Evolutionary conservation across 2,888 invertebrate genomes (phyloP), one percentile per base, ranked within the genome.

Genomic region (Caenorhabditis doughertyi): DNA sequence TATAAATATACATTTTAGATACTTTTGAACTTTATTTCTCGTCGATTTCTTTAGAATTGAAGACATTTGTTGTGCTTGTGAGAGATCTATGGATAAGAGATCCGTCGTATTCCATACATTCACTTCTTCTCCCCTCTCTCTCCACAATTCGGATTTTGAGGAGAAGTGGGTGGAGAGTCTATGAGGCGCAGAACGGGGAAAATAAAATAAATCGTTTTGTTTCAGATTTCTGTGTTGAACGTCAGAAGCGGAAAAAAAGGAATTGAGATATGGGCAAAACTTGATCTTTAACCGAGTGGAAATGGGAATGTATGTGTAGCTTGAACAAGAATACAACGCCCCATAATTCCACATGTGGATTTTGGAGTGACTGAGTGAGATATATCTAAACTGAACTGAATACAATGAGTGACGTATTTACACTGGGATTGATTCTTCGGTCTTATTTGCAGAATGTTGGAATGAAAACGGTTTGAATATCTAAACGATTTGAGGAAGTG

Each of bases 1-100:
- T 32, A 64, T 3, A 29, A 64, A 29, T 5, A 29, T 2, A n/a
- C 18, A 47, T 64, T 64, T 64, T 18, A 64, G 23, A 29, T 32
- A 64, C 21, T 44, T 47, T 2, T 64, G 64, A 64, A 47, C 64
- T 32, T 64, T 64, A 47, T 64, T 64, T 49, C 49, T 64, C 47
- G 64, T 64, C 42, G 64, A 47, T 49, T 64, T 64, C 64, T 32
- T 64, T 29, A 64, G 47, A 47, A 64, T 27, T 32, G 44, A 49
- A 47, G 64, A 16, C 64, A 64, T 64, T 64, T 47, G 27, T n/a
- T 47, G 44, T 47, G 42, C 13, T 42, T n/a, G n/a, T n/a, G 35
- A 7, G 44, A 64, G 64, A 64, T 64, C 47, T 64, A 49, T 47
- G 64, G 64, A 64, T 64, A 64, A 64, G 64, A 64, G 49, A 47